Evolutionary conservation across 2,113 vertebrate genomes (phyloP), one percentile per base, ranked within the genome.

Genomic region (Mystacornis crossleyi): DNA sequence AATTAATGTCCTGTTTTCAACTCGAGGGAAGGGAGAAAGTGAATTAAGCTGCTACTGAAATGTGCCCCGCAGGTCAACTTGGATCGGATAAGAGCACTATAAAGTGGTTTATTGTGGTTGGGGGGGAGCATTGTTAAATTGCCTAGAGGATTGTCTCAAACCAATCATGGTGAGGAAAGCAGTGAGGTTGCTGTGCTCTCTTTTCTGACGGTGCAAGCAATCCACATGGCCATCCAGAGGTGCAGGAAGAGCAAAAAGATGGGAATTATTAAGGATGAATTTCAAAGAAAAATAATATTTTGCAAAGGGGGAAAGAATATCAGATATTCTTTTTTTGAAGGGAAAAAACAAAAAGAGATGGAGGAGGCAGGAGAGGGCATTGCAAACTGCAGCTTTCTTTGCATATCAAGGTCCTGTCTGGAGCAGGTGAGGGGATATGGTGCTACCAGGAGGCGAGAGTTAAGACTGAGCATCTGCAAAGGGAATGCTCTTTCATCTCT

Each of bases 11-110:
- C 42, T 3, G 6, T 48, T 88, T 45, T 31, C 83, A 93, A 3
- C 75, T 75, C 14, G 9, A 67, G 60, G 26, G 47, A 75, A 57
- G 61, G 84, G 34, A 75, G 84, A 72, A 91, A 66, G 57, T 88
- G 83, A 94, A 95, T 91, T 83, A 91, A 93, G 51, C 82, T 64
- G 90, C 54, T 65, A 21, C 86, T 42, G 88, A 92, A 81, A 73
- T 31, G 53, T 93, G 93, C 92, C 92, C 93, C 62, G 67, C 60
- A 61, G 93, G 91, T 96, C 90, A 88, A 19, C 84, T 78, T 93
- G 88, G 89, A 94, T 88, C 0, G 4, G 62, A 38, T 40, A 73
- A 75, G 85, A 86, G 51, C 36, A 43, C 75, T 67, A 82, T 92
- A 73, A 95, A 94, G 79, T 43, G 20, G 42, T 80, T 95, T 96